Conservation (phyloP, 1,140 invertebrate species). For the Atta texana region DNA sequence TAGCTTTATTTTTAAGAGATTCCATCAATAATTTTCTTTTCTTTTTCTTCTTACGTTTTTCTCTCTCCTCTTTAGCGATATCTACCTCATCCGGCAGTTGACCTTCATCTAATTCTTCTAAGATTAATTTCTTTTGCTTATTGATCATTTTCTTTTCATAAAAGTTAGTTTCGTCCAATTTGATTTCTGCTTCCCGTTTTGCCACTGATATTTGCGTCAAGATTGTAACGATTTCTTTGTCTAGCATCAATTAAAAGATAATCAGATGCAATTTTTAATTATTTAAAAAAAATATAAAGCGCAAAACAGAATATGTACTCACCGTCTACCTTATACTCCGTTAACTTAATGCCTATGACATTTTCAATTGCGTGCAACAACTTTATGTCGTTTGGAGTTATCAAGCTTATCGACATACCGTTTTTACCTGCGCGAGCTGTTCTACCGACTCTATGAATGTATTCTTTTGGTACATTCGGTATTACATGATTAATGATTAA, state of each 20-base stretch:
- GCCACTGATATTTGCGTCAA: constrained; percentile 96
- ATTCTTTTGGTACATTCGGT: constrained; percentile 96
- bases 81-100: constrained; percentile 89
- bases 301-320: constrained; percentile 76
- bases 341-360: constrained; percentile 94
- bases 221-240: constrained; percentile 94
- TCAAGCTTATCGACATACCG: constrained; percentile 95
- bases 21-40: background rate
- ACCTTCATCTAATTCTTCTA: constrained; percentile 90
- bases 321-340: constrained; percentile 94
- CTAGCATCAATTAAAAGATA: constrained; percentile 85
- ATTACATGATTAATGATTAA: constrained; percentile 98
- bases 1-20: background rate
- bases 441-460: constrained; percentile 98
- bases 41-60: constrained; percentile 58
- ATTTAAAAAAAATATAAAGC: background rate
- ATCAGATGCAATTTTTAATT: constrained; percentile 35
- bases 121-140: constrained; percentile 94
- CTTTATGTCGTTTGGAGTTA: constrained; percentile 96
- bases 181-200: constrained; percentile 96
- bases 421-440: constrained; percentile 96
- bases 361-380: constrained; percentile 95
- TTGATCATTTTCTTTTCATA: constrained; percentile 95
- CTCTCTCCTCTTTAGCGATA: constrained; percentile 43
- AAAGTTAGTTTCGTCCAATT: constrained; percentile 96